Conservation (phyloP, 2,113 vertebrate species). For the Myiozetetes cayanensis region DNA sequence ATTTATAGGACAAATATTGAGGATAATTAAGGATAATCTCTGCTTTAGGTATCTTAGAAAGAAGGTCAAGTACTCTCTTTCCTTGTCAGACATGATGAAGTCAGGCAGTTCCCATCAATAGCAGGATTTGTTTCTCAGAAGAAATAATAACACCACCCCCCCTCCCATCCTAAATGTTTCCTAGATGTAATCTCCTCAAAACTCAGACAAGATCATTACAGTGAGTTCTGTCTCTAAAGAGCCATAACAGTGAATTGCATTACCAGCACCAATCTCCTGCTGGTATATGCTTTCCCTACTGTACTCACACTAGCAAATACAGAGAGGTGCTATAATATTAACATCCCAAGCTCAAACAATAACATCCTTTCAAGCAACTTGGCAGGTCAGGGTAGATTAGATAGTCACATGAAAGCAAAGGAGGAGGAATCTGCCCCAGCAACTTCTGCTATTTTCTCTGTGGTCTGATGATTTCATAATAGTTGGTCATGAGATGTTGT, state of each 20-base stretch:
- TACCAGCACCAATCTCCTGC: not conserved
- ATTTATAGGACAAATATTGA: conserved; percentile 39
- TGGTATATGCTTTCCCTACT: not conserved
- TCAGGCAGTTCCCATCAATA: not conserved
- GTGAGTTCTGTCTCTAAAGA: not conserved
- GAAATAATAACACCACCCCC: not conserved
- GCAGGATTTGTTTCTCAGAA: not conserved
- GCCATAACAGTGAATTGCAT: not conserved
- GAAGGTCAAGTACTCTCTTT: conserved; percentile 18
- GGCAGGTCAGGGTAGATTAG: not conserved
- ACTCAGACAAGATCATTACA: not conserved
- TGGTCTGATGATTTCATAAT: conserved; percentile 43
- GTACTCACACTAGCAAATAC: not conserved
- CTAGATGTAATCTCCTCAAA: conserved; percentile 10
- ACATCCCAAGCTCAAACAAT: not conserved
- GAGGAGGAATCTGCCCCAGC: conserved; percentile 7
- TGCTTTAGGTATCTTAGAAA: conserved; percentile 27
- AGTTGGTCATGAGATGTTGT: conserved; percentile 45
- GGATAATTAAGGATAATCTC: conserved; percentile 56
- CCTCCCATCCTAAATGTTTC: not conserved
- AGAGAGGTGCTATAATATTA: not conserved
- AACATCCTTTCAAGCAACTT: conserved; percentile 7
- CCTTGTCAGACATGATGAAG: not conserved
- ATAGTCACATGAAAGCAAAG: conserved; percentile 37
- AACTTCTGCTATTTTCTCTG: conserved; percentile 25